Evolutionary conservation across 2,113 vertebrate genomes (phyloP).

Genomic region (Murina feae): DNA sequence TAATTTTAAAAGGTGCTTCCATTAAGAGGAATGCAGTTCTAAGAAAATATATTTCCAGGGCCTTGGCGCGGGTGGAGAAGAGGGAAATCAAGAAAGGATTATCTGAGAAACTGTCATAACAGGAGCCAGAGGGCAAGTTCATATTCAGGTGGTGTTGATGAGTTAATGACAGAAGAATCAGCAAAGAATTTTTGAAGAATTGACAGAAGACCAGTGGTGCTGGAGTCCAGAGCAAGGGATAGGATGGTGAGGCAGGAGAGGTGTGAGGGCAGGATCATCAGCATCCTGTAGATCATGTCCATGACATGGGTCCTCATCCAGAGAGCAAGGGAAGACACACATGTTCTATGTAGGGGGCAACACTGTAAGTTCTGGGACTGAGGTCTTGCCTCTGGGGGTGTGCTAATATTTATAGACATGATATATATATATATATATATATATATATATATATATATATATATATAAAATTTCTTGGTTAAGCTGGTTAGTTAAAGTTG

Average conservation of each 20-base stretch:
- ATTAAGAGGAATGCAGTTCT: background rate
- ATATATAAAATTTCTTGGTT: background rate
- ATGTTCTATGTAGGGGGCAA: rapidly evolving
- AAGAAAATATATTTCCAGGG: background rate
- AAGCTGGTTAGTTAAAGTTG: background rate
- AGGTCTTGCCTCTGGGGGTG: background rate
- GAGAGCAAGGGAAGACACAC: background rate
- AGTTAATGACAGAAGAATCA: background rate
- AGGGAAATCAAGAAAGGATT: background rate
- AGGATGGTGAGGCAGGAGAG: background rate
- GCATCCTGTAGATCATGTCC: background rate
- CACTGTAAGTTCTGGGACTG: background rate
- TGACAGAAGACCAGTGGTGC: background rate
- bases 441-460: background rate
- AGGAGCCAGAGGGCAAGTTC: background rate
- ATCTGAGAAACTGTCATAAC: background rate
- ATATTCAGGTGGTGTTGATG: background rate
- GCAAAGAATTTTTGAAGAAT: background rate
- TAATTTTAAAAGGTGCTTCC: background rate
- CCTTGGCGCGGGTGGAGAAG: rapidly evolving
- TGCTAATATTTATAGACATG: background rate
- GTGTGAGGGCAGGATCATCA: rapidly evolving
- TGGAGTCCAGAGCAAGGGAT: background rate
- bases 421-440: background rate
- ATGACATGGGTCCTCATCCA: background rate